Base-by-base conservation (phyloP, 2,113 vertebrate species). In the Malurus cyaneus region DNA sequence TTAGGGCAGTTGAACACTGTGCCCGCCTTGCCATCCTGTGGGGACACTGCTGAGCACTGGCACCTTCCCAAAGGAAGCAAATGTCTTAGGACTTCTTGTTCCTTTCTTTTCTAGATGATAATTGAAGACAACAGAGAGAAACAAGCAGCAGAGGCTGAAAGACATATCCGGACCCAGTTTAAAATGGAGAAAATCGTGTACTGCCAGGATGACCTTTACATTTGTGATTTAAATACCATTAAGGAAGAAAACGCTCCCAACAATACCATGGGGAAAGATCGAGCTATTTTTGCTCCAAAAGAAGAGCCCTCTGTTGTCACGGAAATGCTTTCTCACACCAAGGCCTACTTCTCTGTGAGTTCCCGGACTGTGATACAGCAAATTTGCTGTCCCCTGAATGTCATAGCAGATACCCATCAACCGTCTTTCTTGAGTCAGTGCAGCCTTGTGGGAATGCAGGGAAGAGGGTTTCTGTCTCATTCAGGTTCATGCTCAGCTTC, bases 101-200 rank as follows among this genome's bases (percentile, higher is more conserved):
- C 17, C 64, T 89, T 77, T 67, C 23, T 85, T 59, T 78, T 23
- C 2, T 56, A 99, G 99, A 26, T 66, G 46, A 98, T 94, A 86
- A 98, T 99, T 1, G 98, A 98, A 95, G 88, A 90, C 67, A 98
- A 99, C 11, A 98, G 94, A 81, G 74, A 94, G 12, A 66, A 97
- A 11, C 98, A 98, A 57, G 97, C 97, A 52, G 14, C 8, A 0
- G 82, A 70, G 24, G 98, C 98, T 3, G 98, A 98, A 86, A 80
- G 67, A 19, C 54, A 26, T 9, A 94, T 99, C 90, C 97, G 92
- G 49, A 97, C 93, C 9, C 98, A 99, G 96, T 99, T 99, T 94
- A 98, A 97, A 93, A 98, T 99, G 98, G 99, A 99, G 96, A 93
- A 96, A 86, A 96, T 98, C 0, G 92, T 99, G 23, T 99, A 98